These are phyloP conservation scores for Spodoptera litura DNA, from an alignment of 1,140 invertebrate species.

Conservation along the genomic window DNA sequence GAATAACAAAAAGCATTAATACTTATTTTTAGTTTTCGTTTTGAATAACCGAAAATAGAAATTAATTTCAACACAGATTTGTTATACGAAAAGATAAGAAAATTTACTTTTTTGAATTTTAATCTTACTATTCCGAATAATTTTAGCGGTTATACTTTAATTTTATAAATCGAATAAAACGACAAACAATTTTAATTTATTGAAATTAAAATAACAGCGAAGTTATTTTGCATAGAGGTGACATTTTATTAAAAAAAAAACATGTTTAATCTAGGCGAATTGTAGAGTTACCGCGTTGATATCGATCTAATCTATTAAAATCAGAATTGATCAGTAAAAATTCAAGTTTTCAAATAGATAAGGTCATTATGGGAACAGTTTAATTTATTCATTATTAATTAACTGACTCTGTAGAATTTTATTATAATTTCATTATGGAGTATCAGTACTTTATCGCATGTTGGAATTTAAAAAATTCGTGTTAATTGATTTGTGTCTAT, in stretches of 20 bases:
- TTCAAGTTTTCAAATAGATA: constrained; percentile 1
- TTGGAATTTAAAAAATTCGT: neutral
- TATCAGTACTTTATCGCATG: neutral
- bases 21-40: too few species aligned
- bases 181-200: constrained; percentile 1
- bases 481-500: neutral
- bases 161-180: neutral
- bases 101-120: neutral
- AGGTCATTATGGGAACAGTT: neutral
- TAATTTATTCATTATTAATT: constrained; percentile 15
- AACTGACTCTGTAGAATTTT: constrained; percentile 1
- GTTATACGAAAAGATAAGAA: neutral
- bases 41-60: too few species aligned
- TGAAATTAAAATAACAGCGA: neutral
- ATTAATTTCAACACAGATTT: neutral
- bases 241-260: neutral
- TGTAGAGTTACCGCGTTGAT: neutral
- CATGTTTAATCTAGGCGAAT: neutral
- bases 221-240: neutral
- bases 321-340: neutral
- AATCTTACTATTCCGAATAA: too few species aligned
- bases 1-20: too few species aligned
- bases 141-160: neutral
- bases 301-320: neutral
- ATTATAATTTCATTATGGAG: neutral